phyloP scores from a whole-genome alignment of 2,797 vertebrate species.

The Halcyon chelicuti region DNA sequence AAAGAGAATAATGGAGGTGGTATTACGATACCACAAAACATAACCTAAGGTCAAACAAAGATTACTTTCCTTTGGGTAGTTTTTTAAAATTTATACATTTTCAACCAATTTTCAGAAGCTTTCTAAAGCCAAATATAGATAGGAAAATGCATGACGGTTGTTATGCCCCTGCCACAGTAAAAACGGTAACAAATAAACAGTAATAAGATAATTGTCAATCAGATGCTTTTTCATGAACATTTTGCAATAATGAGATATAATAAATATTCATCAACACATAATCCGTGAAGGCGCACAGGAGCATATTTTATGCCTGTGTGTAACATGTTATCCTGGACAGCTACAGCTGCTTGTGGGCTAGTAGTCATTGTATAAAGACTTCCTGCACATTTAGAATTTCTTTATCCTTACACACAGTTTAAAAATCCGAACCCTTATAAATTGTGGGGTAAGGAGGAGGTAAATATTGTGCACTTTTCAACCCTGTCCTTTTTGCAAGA shows the following conservation, averaged over 20 bases:
- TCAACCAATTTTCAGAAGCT: not conserved
- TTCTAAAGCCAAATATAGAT: slow-evolving; percentile 32
- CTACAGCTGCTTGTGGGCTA: not conserved
- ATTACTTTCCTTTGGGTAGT: slow-evolving; percentile 15
- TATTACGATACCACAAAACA: slow-evolving; percentile 13
- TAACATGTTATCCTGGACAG: not conserved
- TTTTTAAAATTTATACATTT: slow-evolving; percentile 8
- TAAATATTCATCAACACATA: slow-evolving; percentile 65
- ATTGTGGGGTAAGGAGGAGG: not conserved
- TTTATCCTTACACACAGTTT: not conserved
- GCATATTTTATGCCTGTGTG: slow-evolving; percentile 6
- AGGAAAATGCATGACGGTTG: slow-evolving; percentile 29
- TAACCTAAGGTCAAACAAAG: slow-evolving; percentile 35
- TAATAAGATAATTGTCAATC: slow-evolving; percentile 67
- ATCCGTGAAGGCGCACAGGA: not conserved
- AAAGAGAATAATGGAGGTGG: slow-evolving; percentile 43
- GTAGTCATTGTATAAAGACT: not conserved
- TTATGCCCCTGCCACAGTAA: slow-evolving; percentile 40
- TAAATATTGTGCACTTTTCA: not conserved
- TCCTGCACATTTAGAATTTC: not conserved
- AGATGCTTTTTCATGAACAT: slow-evolving; percentile 1
- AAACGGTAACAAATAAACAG: slow-evolving; percentile 56
- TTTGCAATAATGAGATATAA: slow-evolving; percentile 63
- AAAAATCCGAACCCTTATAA: not conserved
- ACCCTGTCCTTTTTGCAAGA: not conserved